Base-by-base conservation (phyloP, 2,113 vertebrate genomes). In the Planiliza haematocheilus region DNA sequence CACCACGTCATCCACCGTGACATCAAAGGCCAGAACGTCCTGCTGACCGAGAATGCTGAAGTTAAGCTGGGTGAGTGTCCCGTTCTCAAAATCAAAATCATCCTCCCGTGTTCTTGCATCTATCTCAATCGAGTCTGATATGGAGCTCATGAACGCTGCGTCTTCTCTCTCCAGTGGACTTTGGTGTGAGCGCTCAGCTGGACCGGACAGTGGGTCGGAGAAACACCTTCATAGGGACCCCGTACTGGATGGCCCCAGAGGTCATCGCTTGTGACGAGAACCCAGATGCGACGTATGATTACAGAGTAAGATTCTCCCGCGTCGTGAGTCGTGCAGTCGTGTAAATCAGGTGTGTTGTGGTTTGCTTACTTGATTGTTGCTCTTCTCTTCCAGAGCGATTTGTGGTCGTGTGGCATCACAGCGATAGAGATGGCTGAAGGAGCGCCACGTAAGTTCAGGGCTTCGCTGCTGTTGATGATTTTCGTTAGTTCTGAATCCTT, bases 371-470 rank as follows among this genome's bases (percentile, higher is more conserved):
- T n/a, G n/a, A n/a, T n/a, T n/a, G n/a, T n/a, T n/a, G n/a, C n/a
- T n/a, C 64, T 60, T 88, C 16, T 50, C 34, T 68, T 43, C 12
- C 93, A 99, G 97, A 99, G 98, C 80, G 98, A 99, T 86, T 94
- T 99, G 81, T 99, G 98, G 98, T 99, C 98, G 0, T 97, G 96
- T 11, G 98, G 98, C 70, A 99, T 99, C 87, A 99, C 98, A 0
- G 98, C 98, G 60, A 99, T 99, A 45, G 98, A 99, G 83, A 99
- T 99, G 98, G 98, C 97, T 78, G 98, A 99, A 93, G 98, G 98
- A 73, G 98, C 98, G 36, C 98, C 98, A 37, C 97, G 98, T 99
- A 94, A 98, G 98, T 96, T 2, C 10, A 30, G 2, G 0, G 12
- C 71, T 8, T 58, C 24, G 5, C 24, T 30, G 24, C 24, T 5